Evolutionary conservation across 1,140 invertebrate genomes (phyloP), one percentile per base, ranked within the genome.

Genomic region (Parapsyche elsis): DNA sequence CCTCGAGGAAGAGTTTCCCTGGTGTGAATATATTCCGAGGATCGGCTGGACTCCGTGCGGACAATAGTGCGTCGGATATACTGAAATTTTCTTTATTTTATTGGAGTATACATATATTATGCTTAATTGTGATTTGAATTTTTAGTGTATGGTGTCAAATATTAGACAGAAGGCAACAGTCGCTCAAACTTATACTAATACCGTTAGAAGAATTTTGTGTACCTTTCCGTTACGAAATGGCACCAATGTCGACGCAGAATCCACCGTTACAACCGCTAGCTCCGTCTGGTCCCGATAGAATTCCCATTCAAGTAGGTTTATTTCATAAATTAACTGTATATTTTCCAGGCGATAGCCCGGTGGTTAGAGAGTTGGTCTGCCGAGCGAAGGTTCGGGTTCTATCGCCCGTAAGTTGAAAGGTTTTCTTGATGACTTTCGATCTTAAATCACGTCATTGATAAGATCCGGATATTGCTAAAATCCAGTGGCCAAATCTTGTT

Each of bases 41-140:
- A 95, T 95, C 44, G 97, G 97, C 0, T 99, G 97, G 97, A 96
- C 95, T 0, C 94, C 95, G 0, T 94, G 96, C 87, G 94, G 94
- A 45, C 91, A 94, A 86, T 94, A 92, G 96, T 98, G 89, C 92
- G 93, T 91, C 16, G 9, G 16, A 16, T 46, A 19, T 19, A 19
- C 19, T 10, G 12, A 67, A 23, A 67, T 73, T 45, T 61, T 19
- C 5, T 59, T 30, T 76, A 59, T 74, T 49, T 1, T 49, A 49
- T 74, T 49, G 38, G 1, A 73, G n/a, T 73, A n/a, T n/a, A 7
- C 23, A 9, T 12, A 24, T 70, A 16, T 30, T 61, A n/a, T 30
- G 67, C 53, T 14, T 64, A 14, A 80, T 78, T 46, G 45, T 38
- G 14, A 77, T 24, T 61, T 64, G 7, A 24, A 26, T 26, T 89